These are phyloP conservation scores for Sardina pilchardus DNA, from an alignment of 2,113 vertebrate genomes.

Conservation along the genomic window DNA sequence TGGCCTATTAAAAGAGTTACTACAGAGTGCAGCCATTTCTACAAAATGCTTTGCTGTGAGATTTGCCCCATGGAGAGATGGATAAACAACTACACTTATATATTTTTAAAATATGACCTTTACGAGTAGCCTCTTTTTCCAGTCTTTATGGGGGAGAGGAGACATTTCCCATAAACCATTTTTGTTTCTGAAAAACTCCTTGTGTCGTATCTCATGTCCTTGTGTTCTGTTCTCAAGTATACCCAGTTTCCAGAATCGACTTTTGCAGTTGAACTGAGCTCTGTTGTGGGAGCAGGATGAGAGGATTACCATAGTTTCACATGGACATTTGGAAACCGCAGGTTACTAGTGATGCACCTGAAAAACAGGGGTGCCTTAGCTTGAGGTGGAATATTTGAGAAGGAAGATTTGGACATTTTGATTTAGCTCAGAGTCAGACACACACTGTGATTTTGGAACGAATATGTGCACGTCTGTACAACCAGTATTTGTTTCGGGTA, in stretches of 20 bases:
- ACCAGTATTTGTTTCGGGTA: too few species aligned
- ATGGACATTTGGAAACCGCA: not conserved
- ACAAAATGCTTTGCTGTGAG: not conserved
- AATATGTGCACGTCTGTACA: too few species aligned
- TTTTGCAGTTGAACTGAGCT: not conserved
- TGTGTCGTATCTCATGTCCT: not conserved
- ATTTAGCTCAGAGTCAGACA: too few species aligned
- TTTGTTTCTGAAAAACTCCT: not conserved
- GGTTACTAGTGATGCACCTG: not conserved
- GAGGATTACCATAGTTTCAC: not conserved
- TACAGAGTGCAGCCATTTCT: constrained; percentile 2
- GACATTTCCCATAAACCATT: not conserved
- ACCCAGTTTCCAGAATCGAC: not conserved
- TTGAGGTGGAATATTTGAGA: too few species aligned
- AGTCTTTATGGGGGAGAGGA: not conserved
- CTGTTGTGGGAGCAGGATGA: not conserved
- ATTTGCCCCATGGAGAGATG: not conserved
- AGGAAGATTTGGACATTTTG: too few species aligned
- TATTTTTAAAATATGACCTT: not conserved
- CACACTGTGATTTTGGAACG: too few species aligned
- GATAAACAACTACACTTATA: constrained; percentile 1
- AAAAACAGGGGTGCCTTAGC: not conserved
- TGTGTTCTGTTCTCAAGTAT: not conserved
- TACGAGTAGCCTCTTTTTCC: not conserved
- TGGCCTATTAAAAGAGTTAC: constrained; percentile 6